phyloP scores from a whole-genome alignment of 2,797 vertebrate species.

The Adelosebastes latens region DNA sequence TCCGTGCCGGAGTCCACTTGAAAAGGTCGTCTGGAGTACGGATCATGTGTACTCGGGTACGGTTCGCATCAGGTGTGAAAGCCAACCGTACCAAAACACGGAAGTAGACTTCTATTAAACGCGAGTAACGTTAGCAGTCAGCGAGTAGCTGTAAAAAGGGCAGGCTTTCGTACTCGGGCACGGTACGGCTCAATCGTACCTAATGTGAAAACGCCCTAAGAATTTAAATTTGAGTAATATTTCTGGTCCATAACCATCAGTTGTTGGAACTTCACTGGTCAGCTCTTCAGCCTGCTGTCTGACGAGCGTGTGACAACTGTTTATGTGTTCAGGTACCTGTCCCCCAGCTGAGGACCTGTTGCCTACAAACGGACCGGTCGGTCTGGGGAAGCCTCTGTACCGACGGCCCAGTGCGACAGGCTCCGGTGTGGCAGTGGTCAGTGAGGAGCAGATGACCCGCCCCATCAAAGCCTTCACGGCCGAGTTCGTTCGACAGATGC shows the following conservation, averaged over 20 bases:
- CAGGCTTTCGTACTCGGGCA: too few species aligned
- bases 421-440: slow-evolving; percentile 86
- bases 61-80: too few species aligned
- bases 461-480: slow-evolving; percentile 98
- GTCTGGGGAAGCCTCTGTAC: slow-evolving; percentile 89
- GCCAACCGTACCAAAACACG: fast-evolving
- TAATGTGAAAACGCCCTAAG: too few species aligned
- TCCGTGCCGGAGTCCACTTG: too few species aligned
- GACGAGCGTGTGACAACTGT: background rate
- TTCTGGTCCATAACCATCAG: background rate
- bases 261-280: background rate
- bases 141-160: too few species aligned
- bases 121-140: too few species aligned
- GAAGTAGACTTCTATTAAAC: too few species aligned
- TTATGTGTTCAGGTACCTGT: slow-evolving; percentile 66
- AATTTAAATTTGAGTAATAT: background rate
- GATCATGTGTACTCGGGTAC: too few species aligned
- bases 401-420: slow-evolving; percentile 81
- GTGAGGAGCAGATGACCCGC: slow-evolving; percentile 96
- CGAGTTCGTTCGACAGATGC: slow-evolving; percentile 95
- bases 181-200: fast-evolving
- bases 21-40: fast-evolving
- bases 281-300: background rate
- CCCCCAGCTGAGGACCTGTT: slow-evolving; percentile 85
- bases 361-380: slow-evolving; percentile 91